Evolutionary conservation across 2,113 vertebrate species (phyloP).

Genomic region (Platysternon megacephalum): DNA sequence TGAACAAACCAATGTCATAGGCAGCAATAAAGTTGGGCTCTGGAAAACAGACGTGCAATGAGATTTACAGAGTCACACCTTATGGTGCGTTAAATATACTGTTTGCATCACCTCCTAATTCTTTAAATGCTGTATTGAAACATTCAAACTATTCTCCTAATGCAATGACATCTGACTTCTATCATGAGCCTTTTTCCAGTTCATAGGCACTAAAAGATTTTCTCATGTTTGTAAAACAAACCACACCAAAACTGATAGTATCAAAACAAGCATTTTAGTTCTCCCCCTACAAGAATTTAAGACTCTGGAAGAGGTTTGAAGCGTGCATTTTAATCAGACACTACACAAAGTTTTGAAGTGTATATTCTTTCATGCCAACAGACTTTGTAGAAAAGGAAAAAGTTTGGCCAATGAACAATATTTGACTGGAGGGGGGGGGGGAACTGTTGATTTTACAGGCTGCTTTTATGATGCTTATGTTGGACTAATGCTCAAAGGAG

Average conservation of each 20-base stretch:
- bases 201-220: constrained; percentile 37
- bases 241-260: not conserved
- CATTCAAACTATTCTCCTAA: constrained; percentile 13
- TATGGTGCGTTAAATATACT: constrained; percentile 37
- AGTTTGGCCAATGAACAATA: constrained; percentile 12
- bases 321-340: not conserved
- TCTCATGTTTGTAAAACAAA: constrained; percentile 26
- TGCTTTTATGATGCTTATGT: constrained; percentile 17
- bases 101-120: not conserved
- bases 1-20: constrained; percentile 89
- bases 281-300: constrained; percentile 5
- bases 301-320: not conserved
- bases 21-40: constrained; percentile 94
- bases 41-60: constrained; percentile 69
- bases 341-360: constrained; percentile 31
- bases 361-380: not conserved
- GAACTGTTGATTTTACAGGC: not conserved
- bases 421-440: not conserved
- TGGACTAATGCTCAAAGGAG: constrained; percentile 8
- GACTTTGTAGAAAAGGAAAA: constrained; percentile 27
- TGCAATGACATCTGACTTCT: constrained; percentile 50
- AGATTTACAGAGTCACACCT: constrained; percentile 43
- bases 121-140: constrained; percentile 23
- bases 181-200: constrained; percentile 42
- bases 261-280: constrained; percentile 7